Base-by-base conservation (phyloP, 2,113 vertebrate genomes). In the Rostratula benghalensis region DNA sequence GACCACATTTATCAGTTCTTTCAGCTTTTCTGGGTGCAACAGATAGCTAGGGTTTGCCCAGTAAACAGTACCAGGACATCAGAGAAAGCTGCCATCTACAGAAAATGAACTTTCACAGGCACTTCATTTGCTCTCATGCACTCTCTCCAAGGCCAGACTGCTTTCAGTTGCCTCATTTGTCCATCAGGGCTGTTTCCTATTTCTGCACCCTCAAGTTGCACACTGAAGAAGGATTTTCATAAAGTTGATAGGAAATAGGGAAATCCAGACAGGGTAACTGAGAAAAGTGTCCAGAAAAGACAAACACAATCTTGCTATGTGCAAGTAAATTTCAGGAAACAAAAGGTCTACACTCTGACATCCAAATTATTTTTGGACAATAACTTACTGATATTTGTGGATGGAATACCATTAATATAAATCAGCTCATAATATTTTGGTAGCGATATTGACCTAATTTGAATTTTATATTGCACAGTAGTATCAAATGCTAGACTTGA, bases 381-480 rank as follows among this genome's bases (percentile, higher is more conserved):
- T 87, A 89, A 33, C 70, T 90, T 63, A 41, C 33, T 0, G 18
- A 48, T 90, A 95, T 90, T 91, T 95, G 60, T 63, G 81, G 64
- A 24, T 2, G 13, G 71, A 95, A 93, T 95, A 76, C n/a, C 73
- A 85, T 94, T 94, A 96, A 93, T 87, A 94, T 35, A 83, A 97
- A 96, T 93, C 64, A 93, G 83, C 82, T 80, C 83, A 78, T 73
- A 93, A 88, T 93, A 85, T 93, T 94, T 96, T 74, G 83, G 69
- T 95, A 82, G 79, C 0, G 17, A 35, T 89, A 89, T 73, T 82
- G 87, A 87, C 69, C 63, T 93, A 83, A 95, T 96, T 91, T 96
- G 60, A 95, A 97, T 95, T 95, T 93, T 96, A 91, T 90, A 95
- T 94, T 93, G 83, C 67, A 93, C 77, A 76, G 71, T 75, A 87